Conservation (phyloP, 2,888 invertebrate genomes). For the Crematogaster levior region DNA sequence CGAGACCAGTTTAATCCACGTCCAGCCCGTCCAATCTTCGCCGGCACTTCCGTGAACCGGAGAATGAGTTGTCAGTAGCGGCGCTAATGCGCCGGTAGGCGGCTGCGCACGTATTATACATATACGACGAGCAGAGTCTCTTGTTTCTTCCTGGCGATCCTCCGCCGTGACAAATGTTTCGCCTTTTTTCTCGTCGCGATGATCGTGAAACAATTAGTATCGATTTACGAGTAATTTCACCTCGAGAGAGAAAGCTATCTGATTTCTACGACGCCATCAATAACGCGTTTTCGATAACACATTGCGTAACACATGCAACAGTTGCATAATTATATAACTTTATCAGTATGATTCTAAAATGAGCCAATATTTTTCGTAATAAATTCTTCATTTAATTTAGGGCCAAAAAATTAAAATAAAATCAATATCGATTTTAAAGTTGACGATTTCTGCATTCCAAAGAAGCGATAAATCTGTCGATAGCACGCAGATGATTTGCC, state of each 20-base stretch:
- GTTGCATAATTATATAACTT: not conserved
- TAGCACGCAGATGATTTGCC: no score
- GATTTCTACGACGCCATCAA: not conserved
- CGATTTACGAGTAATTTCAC: slow-evolving; percentile 34
- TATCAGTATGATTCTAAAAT: not conserved
- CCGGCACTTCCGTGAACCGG: slow-evolving; percentile 71
- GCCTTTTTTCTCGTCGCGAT: slow-evolving; percentile 57
- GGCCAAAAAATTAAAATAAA: no score
- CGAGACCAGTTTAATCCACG: slow-evolving; percentile 74
- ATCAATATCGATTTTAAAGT: no score
- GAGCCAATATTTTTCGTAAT: no score
- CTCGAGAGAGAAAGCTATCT: not conserved
- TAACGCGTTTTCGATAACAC: slow-evolving; percentile 23
- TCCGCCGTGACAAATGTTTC: slow-evolving; percentile 64
- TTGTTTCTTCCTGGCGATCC: slow-evolving; percentile 56
- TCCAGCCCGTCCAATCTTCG: slow-evolving; percentile 66
- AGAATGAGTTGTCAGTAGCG: slow-evolving; percentile 74
- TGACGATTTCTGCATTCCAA: no score
- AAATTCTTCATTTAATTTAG: no score
- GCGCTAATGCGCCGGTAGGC: slow-evolving; percentile 62
- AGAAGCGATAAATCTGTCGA: no score
- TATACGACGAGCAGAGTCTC: slow-evolving; percentile 33
- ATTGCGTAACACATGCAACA: not conserved
- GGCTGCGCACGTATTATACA: slow-evolving; percentile 52
- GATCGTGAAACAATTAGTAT: slow-evolving; percentile 40